phyloP scores from a whole-genome alignment of 1,140 invertebrate species.

The Hormaphis cornu region DNA sequence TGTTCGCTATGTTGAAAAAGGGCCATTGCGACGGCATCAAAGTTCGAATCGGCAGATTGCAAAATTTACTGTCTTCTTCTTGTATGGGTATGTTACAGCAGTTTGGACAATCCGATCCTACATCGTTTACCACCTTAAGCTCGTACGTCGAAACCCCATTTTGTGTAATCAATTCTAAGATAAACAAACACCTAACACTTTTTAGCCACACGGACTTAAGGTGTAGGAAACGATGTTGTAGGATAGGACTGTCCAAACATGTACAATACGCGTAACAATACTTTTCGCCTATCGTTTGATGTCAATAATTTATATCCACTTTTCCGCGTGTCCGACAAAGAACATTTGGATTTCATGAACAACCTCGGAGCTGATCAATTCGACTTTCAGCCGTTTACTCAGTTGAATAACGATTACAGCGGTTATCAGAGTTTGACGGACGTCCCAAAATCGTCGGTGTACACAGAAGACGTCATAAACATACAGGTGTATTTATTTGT shows the following conservation, averaged over 20 bases:
- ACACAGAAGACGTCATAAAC: conserved; percentile 49
- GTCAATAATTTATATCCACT: background rate
- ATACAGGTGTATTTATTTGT: no score
- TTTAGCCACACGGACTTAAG: no score
- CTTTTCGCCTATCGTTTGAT: no score
- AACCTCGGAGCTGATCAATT: conserved; percentile 58
- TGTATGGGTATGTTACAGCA: conserved; percentile 60
- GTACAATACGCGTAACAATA: no score
- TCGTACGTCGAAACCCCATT: no score
- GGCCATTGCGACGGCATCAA: conserved; percentile 91
- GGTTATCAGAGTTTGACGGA: conserved; percentile 95
- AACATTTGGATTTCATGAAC: conserved; percentile 93
- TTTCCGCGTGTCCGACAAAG: conserved; percentile 46
- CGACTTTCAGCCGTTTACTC: conserved; percentile 68
- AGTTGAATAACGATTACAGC: conserved; percentile 84
- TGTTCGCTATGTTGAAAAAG: conserved; percentile 94
- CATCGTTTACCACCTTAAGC: no score
- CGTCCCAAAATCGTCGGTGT: conserved; percentile 73
- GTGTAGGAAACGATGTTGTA: no score
- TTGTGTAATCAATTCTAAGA: no score
- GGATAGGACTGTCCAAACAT: no score
- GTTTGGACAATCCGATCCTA: background rate
- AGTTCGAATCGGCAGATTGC: conserved; percentile 85
- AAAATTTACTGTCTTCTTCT: conserved; percentile 89
- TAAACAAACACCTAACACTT: no score